Percentiles rank a stretch among this genome's conserved stretches.
Evolutionary conservation across 2,888 invertebrate species (phyloP).

Genomic region (Xanthia icteritia): DNA sequence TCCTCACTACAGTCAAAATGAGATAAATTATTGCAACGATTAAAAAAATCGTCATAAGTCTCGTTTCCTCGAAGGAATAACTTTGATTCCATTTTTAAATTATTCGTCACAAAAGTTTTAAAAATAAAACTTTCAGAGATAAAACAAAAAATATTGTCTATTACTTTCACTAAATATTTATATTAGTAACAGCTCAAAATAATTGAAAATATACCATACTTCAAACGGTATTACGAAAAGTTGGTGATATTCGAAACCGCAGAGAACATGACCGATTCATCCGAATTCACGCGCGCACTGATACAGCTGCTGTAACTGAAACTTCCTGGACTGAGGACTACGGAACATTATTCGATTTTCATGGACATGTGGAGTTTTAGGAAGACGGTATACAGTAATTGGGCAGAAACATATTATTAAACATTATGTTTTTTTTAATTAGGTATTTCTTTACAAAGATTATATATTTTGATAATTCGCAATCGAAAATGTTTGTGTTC

Average conservation of each 20-base stretch:
- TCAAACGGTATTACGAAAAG: slow-evolving; percentile 47
- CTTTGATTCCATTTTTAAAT: slow-evolving; percentile 74
- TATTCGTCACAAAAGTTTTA: slow-evolving; percentile 4
- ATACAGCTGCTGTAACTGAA: slow-evolving; percentile 46
- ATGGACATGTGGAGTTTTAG: background rate
- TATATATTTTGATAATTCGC: background rate
- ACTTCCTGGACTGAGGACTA: slow-evolving; percentile 20
- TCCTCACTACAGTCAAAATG: slow-evolving; percentile 91
- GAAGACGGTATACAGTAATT: background rate
- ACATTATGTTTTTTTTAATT: background rate
- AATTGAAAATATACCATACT: background rate
- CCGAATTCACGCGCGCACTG: slow-evolving; percentile 62
- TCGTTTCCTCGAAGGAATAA: slow-evolving; percentile 81
- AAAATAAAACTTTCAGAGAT: background rate
- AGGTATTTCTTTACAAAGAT: too few species aligned
- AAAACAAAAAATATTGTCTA: background rate
- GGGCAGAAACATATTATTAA: too few species aligned
- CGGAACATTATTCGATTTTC: background rate
- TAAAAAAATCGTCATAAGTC: slow-evolving; percentile 83
- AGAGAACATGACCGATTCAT: slow-evolving; percentile 54
- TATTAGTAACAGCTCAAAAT: background rate
- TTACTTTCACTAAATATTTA: slow-evolving; percentile 18
- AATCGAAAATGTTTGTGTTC: background rate
- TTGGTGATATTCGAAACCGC: slow-evolving; percentile 32
- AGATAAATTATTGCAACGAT: slow-evolving; percentile 86